phyloP scores from a whole-genome alignment of 2,888 invertebrate species.

The Crioceris asparagi region DNA sequence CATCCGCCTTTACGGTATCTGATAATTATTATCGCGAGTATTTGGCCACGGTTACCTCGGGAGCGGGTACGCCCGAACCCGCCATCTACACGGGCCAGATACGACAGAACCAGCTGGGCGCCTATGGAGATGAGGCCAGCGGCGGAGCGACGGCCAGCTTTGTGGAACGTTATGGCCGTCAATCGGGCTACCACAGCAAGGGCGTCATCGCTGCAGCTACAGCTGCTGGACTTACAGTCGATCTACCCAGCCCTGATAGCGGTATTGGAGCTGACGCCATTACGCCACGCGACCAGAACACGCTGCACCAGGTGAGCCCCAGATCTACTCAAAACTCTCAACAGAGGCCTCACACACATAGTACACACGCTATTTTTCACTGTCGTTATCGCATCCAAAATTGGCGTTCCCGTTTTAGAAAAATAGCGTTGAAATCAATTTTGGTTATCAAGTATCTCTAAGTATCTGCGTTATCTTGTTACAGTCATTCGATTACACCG shows the following conservation, averaged over 20 bases:
- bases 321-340: constrained; percentile 21
- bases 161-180: constrained; percentile 58
- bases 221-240: constrained; percentile 77
- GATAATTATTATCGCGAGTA: constrained; percentile 77
- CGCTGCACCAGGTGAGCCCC: constrained; percentile 75
- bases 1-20: constrained; percentile 50
- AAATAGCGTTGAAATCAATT: too few relatives aligned
- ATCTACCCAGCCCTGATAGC: constrained; percentile 90
- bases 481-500: constrained; percentile 89
- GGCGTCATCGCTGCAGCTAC: constrained; percentile 63
- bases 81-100: constrained; percentile 35
- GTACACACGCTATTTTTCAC: too few relatives aligned
- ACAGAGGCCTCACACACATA: too few relatives aligned
- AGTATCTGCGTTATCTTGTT: too few relatives aligned
- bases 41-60: constrained; percentile 51
- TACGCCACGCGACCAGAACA: constrained; percentile 81
- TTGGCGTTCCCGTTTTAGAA: too few relatives aligned
- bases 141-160: constrained; percentile 53
- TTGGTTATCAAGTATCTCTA: too few relatives aligned
- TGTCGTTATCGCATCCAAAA: too few relatives aligned
- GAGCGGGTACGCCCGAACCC: constrained; percentile 47
- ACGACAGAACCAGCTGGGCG: constrained; percentile 42
- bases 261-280: constrained; percentile 92
- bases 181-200: constrained; percentile 56
- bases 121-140: constrained; percentile 44